phyloP scores from a whole-genome alignment of 2,888 invertebrate species.

The Argyresthia goedartella region DNA sequence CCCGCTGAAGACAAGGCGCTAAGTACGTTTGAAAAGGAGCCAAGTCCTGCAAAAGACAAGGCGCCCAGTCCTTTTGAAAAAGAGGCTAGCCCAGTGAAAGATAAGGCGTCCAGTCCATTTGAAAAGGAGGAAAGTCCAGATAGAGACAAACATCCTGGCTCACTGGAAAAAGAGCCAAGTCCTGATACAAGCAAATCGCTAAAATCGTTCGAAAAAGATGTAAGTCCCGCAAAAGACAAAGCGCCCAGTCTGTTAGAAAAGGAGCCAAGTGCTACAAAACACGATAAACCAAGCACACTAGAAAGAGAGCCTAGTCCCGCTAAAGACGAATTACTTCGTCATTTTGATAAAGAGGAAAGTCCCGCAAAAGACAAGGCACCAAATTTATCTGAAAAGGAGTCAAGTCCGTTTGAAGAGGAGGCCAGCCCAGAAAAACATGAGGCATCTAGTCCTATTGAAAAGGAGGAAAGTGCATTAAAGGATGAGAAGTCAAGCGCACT shows the following conservation, averaged over 20 bases:
- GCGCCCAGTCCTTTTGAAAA: background rate
- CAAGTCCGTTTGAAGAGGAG: background rate
- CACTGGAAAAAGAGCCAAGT: background rate
- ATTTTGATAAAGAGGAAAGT: background rate
- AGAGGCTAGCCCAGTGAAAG: background rate
- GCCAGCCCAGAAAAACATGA: conserved; percentile 7
- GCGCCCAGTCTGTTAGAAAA: background rate
- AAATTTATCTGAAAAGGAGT: no score
- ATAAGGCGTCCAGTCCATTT: background rate
- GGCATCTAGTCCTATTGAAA: conserved; percentile 8
- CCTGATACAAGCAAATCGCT: background rate
- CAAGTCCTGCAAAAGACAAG: background rate
- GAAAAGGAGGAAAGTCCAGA: conserved; percentile 3
- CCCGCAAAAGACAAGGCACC: background rate
- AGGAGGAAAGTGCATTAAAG: no score
- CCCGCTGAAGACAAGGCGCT: background rate
- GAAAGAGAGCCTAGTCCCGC: background rate
- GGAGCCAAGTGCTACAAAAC: background rate
- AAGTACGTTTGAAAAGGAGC: background rate
- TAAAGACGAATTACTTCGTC: background rate
- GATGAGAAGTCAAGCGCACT: conserved; percentile 10
- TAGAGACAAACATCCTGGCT: background rate
- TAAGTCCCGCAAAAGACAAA: background rate
- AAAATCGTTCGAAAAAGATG: background rate
- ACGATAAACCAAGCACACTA: background rate